phyloP scores from a whole-genome alignment of 2,888 invertebrate species.

The Eudasyphora cyanicolor region DNA sequence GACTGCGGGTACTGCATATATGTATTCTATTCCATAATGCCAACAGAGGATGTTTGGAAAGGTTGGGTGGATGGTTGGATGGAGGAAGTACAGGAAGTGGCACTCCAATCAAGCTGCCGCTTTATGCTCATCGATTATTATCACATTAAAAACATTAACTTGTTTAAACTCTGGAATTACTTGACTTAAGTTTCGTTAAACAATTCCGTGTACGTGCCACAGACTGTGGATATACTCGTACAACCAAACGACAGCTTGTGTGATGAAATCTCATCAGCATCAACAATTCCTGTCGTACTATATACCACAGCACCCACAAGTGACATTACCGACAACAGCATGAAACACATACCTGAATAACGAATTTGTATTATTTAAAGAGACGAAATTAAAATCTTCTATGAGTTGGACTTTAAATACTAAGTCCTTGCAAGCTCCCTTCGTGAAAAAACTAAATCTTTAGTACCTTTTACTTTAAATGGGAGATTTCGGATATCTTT shows the following conservation, averaged over 20 bases:
- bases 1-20: no score
- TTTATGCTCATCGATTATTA: conserved; percentile 1
- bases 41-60: no score
- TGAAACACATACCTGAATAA: background rate
- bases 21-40: no score
- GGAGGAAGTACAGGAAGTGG: no score
- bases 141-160: conserved; percentile 8
- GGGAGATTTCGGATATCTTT: no score
- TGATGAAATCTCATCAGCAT: conserved; percentile 22
- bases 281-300: background rate
- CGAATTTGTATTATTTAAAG: no score
- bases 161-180: background rate
- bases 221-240: background rate
- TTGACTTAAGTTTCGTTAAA: background rate
- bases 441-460: no score
- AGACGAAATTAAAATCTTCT: no score
- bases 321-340: conserved; percentile 28
- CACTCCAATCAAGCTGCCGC: background rate
- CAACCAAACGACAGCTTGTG: background rate
- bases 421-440: no score
- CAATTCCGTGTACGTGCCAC: background rate
- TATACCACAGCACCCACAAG: conserved; percentile 4
- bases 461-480: no score
- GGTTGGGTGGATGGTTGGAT: no score
- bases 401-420: no score